Evolutionary conservation across 1,140 invertebrate species (phyloP).

Genomic region (Dreissena polymorpha): DNA sequence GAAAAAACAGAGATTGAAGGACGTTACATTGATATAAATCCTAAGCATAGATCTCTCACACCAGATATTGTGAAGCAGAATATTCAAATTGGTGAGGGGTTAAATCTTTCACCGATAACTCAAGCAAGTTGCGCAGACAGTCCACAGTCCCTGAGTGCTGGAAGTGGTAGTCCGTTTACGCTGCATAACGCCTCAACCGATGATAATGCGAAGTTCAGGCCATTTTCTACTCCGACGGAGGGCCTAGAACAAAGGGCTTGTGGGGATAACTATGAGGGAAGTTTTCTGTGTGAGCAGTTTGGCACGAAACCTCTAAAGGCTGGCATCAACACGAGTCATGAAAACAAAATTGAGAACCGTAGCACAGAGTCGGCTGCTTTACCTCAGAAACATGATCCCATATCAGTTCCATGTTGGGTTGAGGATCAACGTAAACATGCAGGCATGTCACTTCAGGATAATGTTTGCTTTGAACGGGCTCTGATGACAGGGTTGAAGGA

Average conservation of each 20-base stretch:
- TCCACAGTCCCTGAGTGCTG: slow-evolving; percentile 23
- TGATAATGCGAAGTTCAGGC: slow-evolving; percentile 23
- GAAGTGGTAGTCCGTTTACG: slow-evolving; percentile 48
- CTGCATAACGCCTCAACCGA: slow-evolving; percentile 7
- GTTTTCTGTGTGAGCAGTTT: slow-evolving; percentile 25
- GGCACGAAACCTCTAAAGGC: neutral
- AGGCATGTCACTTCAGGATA: too few relatives aligned
- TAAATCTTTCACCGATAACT: slow-evolving; percentile 52
- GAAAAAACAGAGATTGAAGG: too few relatives aligned
- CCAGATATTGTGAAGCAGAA: neutral
- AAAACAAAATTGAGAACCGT: too few relatives aligned
- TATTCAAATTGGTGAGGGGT: neutral
- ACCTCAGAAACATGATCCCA: too few relatives aligned
- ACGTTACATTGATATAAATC: too few relatives aligned
- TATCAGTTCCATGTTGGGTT: too few relatives aligned
- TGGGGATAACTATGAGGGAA: slow-evolving; percentile 23
- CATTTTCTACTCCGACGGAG: slow-evolving; percentile 49
- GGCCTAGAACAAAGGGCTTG: slow-evolving; percentile 24
- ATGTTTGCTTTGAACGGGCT: too few relatives aligned
- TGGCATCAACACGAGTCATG: too few relatives aligned
- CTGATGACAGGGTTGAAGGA: too few relatives aligned
- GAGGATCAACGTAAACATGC: too few relatives aligned
- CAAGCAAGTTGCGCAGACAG: slow-evolving; percentile 48
- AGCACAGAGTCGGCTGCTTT: too few relatives aligned
- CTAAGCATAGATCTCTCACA: too few relatives aligned